Evolutionary conservation across 2,113 vertebrate genomes (phyloP), one percentile per base, ranked within the genome.

Genomic region (Psilopsiagon aymara): DNA sequence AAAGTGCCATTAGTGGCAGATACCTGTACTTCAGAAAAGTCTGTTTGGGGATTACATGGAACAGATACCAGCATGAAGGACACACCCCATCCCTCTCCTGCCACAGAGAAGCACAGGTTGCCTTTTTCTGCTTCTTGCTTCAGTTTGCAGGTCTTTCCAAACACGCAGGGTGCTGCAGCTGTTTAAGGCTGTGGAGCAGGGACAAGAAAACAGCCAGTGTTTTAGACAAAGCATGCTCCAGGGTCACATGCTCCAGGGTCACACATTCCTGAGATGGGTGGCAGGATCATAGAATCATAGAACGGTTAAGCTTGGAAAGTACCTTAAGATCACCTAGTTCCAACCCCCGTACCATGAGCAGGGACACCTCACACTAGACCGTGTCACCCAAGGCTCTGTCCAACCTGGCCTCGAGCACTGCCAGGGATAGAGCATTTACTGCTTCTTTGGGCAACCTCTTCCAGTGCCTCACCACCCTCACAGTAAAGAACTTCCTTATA

Each of bases 231-330:
- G 60, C 1, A n/a, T n/a, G n/a, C n/a, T n/a, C n/a, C n/a, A n/a
- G n/a, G n/a, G n/a, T n/a, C n/a, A n/a, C n/a, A 24, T 6, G 17
- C 33, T 70, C 41, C n/a, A 55, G 25, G 24, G 37, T 67, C 23
- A 1, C 52, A 49, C 2, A 0, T 19, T 77, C 7, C 53, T 5
- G 5, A 13, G 1, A 64, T 17, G 10, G 2, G 29, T 9, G n/a
- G 27, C 57, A 87, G 20, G 57, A 59, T 35, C 53, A 55, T 5
- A 52, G 51, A 51, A 55, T 33, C 53, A 55, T 11, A 59, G 57
- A 59, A 35, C 7, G 6, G 13, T 59, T 59, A 35, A 10, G 57
- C 21, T 10, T 35, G 33, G 33, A 59, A 59, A 59, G 33, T 14
- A 35, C 33, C 21, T 59, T 35, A 59, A 59, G 21, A 35, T 59